These are phyloP conservation scores for Battus philenor DNA, from an alignment of 1,140 invertebrate genomes.

Conservation along the genomic window DNA sequence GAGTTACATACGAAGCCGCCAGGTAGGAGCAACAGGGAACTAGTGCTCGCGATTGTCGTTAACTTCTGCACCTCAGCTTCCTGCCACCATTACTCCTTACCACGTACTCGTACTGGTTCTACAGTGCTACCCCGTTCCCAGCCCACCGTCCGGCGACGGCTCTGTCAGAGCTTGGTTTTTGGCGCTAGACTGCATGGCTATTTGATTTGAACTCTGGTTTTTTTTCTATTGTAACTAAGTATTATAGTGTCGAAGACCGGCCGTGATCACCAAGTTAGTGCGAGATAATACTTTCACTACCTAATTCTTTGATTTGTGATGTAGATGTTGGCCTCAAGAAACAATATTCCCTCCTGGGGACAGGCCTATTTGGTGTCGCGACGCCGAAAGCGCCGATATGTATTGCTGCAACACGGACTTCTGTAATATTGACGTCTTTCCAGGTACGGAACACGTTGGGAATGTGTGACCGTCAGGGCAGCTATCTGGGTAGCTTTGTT, in stretches of 20 bases:
- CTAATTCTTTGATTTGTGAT: constrained; percentile 50
- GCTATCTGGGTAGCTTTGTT: constrained; percentile 51
- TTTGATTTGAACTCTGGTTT: constrained; percentile 32
- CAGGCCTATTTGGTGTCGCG: constrained; percentile 78
- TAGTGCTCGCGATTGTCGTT: constrained; percentile 44
- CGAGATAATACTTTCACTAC: constrained; percentile 19
- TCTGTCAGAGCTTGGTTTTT: constrained; percentile 36
- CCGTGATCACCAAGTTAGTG: constrained; percentile 56
- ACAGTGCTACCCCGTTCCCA: constrained; percentile 19
- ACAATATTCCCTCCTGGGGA: constrained; percentile 77
- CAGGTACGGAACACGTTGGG: constrained; percentile 52
- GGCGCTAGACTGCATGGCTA: constrained; percentile 56
- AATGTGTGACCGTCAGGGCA: constrained; percentile 46
- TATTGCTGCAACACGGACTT: constrained; percentile 79
- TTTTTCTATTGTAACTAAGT: constrained; percentile 61
- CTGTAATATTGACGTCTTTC: constrained; percentile 77
- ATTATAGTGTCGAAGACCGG: constrained; percentile 49
- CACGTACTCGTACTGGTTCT: too few species aligned
- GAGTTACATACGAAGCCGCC: constrained; percentile 65
- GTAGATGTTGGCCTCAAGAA: constrained; percentile 77
- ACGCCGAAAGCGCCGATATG: constrained; percentile 71
- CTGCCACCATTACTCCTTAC: too few species aligned
- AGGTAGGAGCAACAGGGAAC: constrained; percentile 69
- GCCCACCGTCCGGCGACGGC: constrained; percentile 16
- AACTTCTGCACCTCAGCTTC: constrained; percentile 45